These are phyloP conservation scores for Clostera curtula DNA, from an alignment of 2,888 invertebrate species.

Conservation along the genomic window DNA sequence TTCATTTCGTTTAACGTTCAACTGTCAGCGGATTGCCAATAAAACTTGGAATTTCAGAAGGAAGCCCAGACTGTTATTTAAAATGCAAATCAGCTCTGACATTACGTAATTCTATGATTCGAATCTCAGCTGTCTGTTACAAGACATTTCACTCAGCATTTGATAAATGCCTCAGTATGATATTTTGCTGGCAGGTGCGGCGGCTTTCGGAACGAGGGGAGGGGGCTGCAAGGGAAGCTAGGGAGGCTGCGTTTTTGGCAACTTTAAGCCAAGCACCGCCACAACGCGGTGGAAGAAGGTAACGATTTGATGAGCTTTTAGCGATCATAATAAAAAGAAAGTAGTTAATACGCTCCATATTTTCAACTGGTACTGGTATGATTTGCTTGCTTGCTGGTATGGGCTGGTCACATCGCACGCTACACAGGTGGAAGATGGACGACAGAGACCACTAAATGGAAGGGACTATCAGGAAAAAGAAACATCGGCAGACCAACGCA, in stretches of 20 bases:
- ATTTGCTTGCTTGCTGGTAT: no score
- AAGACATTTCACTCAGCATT: not conserved
- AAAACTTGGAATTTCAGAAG: no score
- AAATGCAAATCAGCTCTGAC: not conserved
- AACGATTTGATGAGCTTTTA: no score
- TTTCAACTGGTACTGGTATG: no score
- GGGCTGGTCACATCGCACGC: no score
- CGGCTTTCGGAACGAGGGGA: slow-evolving; percentile 88
- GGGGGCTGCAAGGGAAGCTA: slow-evolving; percentile 82
- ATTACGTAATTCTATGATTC: not conserved
- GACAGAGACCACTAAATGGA: no score
- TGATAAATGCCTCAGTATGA: not conserved
- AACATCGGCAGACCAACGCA: no score
- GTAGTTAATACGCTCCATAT: not conserved
- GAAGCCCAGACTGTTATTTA: not conserved
- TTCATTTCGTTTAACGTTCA: no score
- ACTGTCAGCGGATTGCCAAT: no score
- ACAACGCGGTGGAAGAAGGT: slow-evolving; percentile 81
- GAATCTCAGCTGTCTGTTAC: not conserved
- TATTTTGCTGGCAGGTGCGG: slow-evolving; percentile 72
- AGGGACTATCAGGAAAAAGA: no score
- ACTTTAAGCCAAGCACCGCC: slow-evolving; percentile 85
- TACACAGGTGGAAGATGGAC: no score
- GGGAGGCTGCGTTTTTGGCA: slow-evolving; percentile 88
- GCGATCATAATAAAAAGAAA: not conserved